Percentiles rank a stretch among this genome's conserved stretches.
These are phyloP conservation scores for Erethizon dorsatum DNA, from an alignment of 2,797 vertebrate genomes.

Conservation along the genomic window DNA sequence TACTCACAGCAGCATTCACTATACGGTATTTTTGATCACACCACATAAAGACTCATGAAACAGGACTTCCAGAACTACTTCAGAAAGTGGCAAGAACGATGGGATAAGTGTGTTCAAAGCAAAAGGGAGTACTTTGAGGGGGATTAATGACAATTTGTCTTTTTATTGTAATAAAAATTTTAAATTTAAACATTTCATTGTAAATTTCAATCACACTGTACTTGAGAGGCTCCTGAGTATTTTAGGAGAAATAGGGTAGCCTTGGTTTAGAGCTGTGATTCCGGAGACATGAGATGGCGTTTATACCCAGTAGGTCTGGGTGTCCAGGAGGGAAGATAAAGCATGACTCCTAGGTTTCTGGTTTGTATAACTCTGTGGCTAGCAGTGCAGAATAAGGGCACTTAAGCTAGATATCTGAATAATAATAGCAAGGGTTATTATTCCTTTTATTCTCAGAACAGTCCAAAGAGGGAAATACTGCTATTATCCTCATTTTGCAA, in stretches of 20 bases:
- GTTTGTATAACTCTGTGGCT: background rate
- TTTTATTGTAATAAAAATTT: background rate
- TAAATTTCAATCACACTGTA: background rate
- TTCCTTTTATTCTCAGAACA: constrained; percentile 64
- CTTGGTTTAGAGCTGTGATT: constrained; percentile 33
- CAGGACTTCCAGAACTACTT: background rate
- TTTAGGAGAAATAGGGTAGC: constrained; percentile 29
- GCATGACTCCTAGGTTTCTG: constrained; percentile 17
- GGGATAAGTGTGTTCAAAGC: background rate
- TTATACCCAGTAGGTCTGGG: background rate
- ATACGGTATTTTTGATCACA: background rate
- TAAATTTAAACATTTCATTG: background rate
- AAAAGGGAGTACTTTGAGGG: background rate
- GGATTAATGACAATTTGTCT: background rate
- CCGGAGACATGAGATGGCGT: background rate
- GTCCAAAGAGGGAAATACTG: constrained; percentile 39
- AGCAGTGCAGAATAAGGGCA: constrained; percentile 59
- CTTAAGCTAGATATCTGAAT: constrained; percentile 42
- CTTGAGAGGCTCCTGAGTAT: background rate
- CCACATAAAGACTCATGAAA: background rate
- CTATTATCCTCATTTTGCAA: background rate
- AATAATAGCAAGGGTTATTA: background rate
- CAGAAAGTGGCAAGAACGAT: background rate
- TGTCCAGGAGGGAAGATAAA: background rate
- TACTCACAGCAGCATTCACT: background rate